Base-by-base conservation (phyloP, 2,888 invertebrate genomes). In the Lamellibrachia satsuma region DNA sequence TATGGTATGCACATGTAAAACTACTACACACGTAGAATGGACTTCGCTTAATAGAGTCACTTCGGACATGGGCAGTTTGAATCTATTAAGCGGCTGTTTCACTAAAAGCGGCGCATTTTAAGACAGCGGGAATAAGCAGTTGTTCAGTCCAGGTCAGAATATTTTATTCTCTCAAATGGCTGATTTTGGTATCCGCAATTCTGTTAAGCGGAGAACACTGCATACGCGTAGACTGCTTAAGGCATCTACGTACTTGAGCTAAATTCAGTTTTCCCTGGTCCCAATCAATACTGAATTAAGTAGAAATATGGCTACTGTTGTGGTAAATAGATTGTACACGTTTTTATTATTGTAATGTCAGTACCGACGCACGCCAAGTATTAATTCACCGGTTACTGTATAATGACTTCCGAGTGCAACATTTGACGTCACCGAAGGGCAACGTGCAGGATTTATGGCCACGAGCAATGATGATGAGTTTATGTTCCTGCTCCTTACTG, bases 271-370 rank as follows among this genome's bases (percentile, higher is more conserved):
- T 22, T 75, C 75, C 75, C 75, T 75, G 75, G 22, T 75, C 75
- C 75, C 22, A 75, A 75, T 75, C 75, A 22, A 75, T 75, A 75
- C n/a, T 75, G 75, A 75, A 75, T 75, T 75, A 75, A 75, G 75
- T 75, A 75, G 75, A 22, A 75, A 75, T 75, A 75, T 4, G 22
- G 11, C 75, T 75, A 75, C n/a, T 75, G 6, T 75, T 75, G 75
- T 75, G 75, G n/a, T 75, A 75, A 75, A 75, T 75, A 75, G 22
- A 75, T 15, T 75, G 75, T 75, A 22, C 75, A 75, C 75, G 75
- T 75, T 75, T 75, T 75, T n/a, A 75, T 75, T 75, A 75, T 75
- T 22, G 15, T 3, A 75, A 75, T 22, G 75, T 22, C 75, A 75
- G 75, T 75, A n/a, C 15, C 75, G 75, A 15, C 15, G 75, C 75